These are phyloP conservation scores for Cryptoblepharus egeriae DNA, from an alignment of 2,797 vertebrate species.

Conservation along the genomic window DNA sequence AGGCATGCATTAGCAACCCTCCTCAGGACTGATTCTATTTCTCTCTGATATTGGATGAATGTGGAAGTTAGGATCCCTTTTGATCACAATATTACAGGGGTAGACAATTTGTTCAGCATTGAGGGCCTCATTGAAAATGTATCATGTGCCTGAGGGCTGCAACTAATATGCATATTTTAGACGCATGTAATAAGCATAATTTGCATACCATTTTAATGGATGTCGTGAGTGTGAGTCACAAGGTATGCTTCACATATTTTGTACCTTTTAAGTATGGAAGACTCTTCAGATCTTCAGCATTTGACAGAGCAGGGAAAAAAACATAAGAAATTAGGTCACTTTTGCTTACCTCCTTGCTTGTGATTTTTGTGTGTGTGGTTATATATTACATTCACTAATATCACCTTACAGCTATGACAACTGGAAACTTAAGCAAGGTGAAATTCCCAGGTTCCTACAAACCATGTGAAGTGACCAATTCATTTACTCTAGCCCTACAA, in stretches of 20 bases:
- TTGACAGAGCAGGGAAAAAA: not conserved
- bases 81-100: slow-evolving; percentile 24
- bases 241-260: not conserved
- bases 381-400: not conserved
- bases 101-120: slow-evolving; percentile 18
- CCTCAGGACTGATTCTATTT: slow-evolving; percentile 20
- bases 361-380: not conserved
- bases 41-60: slow-evolving; percentile 1
- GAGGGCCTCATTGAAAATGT: slow-evolving; percentile 15
- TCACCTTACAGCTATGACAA: slow-evolving; percentile 1
- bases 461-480: not conserved
- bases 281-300: not conserved
- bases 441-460: not conserved
- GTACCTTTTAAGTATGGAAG: not conserved
- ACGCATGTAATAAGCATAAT: slow-evolving; percentile 12
- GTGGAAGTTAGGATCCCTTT: slow-evolving; percentile 10
- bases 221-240: not conserved
- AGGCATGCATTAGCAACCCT: slow-evolving; percentile 33
- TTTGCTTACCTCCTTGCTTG: not conserved
- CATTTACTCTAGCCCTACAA: too few species aligned
- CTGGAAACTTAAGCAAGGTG: not conserved
- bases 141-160: slow-evolving; percentile 12
- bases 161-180: slow-evolving; percentile 18
- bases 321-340: not conserved
- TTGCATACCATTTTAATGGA: not conserved